phyloP scores from a whole-genome alignment of 2,113 vertebrate species.

The Halcyon malimbica region DNA sequence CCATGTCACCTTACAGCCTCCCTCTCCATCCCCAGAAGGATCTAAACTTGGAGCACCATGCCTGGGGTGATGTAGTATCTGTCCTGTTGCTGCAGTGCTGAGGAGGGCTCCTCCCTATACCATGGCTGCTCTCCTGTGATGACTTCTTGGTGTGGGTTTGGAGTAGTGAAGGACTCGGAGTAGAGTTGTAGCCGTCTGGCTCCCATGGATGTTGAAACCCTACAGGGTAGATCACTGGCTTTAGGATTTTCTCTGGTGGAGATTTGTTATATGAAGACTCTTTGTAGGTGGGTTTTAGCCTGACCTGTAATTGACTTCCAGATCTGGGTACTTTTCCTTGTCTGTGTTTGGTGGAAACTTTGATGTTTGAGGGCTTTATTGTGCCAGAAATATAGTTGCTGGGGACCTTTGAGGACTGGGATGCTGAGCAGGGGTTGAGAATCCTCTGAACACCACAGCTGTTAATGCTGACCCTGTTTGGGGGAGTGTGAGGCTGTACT shows the following conservation, averaged over 20 bases:
- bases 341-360: background rate
- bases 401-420: background rate
- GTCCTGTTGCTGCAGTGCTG: background rate
- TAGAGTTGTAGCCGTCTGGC: background rate
- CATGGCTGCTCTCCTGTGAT: background rate
- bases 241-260: background rate
- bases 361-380: background rate
- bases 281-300: background rate
- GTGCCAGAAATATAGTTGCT: background rate
- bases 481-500: background rate
- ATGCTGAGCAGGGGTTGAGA: background rate
- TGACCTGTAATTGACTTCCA: background rate
- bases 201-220: background rate
- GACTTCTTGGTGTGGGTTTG: background rate
- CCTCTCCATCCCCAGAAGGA: background rate
- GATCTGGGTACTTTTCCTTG: background rate
- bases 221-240: background rate
- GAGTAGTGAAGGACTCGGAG: rapidly evolving
- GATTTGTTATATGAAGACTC: background rate
- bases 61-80: background rate
- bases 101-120: background rate
- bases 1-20: background rate
- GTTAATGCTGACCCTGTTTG: background rate
- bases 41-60: background rate
- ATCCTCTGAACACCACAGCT: background rate